A percentile compares a stretch with the other conserved stretches of the same genome.
Conservation (phyloP, 2,888 invertebrate species). For the Pseudoips prasinana region DNA sequence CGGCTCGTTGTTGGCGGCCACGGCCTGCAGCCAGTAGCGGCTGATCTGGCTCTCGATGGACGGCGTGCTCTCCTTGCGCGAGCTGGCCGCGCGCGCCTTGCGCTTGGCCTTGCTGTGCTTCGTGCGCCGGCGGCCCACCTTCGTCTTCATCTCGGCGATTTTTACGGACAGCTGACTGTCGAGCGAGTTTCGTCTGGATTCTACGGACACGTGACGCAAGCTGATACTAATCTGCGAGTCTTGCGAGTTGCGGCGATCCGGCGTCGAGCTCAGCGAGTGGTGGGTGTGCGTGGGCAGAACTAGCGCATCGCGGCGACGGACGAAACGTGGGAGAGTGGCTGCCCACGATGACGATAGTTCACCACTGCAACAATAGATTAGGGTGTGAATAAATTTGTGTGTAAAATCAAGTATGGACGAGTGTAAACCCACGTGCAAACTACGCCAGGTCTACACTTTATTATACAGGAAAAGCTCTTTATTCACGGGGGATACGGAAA, state of each 20-base stretch:
- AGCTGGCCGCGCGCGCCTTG: conserved; percentile 61
- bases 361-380: conserved; percentile 74
- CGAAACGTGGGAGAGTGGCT: conserved; percentile 92
- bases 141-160: conserved; percentile 91
- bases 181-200: conserved; percentile 92
- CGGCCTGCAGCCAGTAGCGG: conserved; percentile 84
- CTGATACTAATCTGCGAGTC: conserved; percentile 89
- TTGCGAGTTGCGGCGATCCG: conserved; percentile 83
- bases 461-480: too few species aligned
- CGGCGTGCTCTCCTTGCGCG: conserved; percentile 86
- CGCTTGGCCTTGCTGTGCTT: conserved; percentile 71
- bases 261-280: conserved; percentile 79
- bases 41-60: conserved; percentile 91
- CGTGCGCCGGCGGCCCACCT: conserved; percentile 79
- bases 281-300: conserved; percentile 76
- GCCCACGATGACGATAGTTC: conserved; percentile 96
- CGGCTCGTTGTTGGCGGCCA: conserved; percentile 80
- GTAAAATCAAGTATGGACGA: too few species aligned
- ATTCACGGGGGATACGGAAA: too few species aligned
- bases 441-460: too few species aligned
- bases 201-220: conserved; percentile 91
- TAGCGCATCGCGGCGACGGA: conserved; percentile 91
- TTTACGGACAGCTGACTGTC: conserved; percentile 94
- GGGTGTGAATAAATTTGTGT: not conserved
- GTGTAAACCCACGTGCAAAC: too few species aligned